Percentiles rank a stretch among this genome's conserved stretches.
Evolutionary conservation across 2,888 invertebrate species (phyloP).

Genomic region (Gymnocheta viridis): DNA sequence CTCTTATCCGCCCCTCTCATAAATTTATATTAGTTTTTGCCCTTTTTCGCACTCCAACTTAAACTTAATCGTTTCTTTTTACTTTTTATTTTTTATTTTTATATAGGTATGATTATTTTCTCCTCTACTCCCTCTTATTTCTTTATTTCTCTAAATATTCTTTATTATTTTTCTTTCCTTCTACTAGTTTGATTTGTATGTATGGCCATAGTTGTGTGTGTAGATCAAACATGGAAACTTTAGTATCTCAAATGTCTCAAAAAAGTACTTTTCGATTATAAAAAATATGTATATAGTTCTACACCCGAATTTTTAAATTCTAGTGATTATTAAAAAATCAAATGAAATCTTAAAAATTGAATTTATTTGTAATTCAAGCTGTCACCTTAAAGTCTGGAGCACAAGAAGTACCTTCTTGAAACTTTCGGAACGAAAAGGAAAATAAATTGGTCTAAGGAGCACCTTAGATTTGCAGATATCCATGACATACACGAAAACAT

Average conservation of each 20-base stretch:
- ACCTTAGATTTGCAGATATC: too few species aligned
- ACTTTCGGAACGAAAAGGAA: too few species aligned
- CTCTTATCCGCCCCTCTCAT: neutral
- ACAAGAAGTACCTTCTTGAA: too few species aligned
- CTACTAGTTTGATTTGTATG: neutral
- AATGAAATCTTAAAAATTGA: too few species aligned
- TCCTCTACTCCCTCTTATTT: neutral
- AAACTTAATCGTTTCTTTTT: slow-evolving; percentile 17
- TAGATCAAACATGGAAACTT: neutral
- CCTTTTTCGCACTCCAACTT: slow-evolving; percentile 20
- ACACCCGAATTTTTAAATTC: too few species aligned
- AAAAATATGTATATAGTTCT: too few species aligned
- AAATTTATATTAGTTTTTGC: neutral
- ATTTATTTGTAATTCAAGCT: too few species aligned
- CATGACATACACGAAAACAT: too few species aligned
- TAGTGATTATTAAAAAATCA: too few species aligned
- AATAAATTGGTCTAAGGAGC: too few species aligned
- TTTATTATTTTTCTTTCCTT: neutral
- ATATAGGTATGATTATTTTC: neutral
- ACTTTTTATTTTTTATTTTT: neutral
- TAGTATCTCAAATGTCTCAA: neutral
- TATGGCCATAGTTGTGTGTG: neutral
- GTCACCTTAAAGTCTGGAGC: too few species aligned
- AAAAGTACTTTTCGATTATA: too few species aligned
- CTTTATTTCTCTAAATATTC: slow-evolving; percentile 16